Evolutionary conservation across 2,113 vertebrate species (phyloP).

Genomic region (Chrysochloris asiatica): DNA sequence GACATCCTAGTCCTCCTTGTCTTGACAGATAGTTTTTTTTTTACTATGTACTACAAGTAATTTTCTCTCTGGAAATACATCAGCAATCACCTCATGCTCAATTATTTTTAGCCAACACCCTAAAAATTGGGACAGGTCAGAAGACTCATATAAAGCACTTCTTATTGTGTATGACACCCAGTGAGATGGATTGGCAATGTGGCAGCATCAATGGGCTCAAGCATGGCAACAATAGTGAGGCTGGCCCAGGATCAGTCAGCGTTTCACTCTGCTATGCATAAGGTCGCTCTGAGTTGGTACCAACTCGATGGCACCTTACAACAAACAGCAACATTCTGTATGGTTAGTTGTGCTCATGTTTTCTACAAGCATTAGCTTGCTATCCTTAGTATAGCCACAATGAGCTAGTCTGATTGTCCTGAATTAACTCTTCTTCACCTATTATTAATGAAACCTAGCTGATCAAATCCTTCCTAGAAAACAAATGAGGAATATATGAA

Average conservation of each 20-base stretch:
- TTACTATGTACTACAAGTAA: neutral
- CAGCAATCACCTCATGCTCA: neutral
- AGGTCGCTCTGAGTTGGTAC: no score
- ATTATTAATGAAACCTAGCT: neutral
- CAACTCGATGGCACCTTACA: no score
- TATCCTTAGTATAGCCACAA: neutral
- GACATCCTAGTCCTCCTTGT: neutral
- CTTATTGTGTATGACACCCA: neutral
- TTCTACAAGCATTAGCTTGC: neutral
- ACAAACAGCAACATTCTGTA: no score
- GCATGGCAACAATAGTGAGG: no score
- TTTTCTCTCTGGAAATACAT: neutral
- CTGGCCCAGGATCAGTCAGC: no score
- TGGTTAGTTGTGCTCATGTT: neutral
- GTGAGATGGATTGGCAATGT: no score
- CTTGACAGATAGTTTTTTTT: conserved; percentile 4
- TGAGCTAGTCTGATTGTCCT: neutral
- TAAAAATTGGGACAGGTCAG: neutral
- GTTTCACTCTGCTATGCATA: no score
- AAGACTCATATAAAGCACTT: neutral
- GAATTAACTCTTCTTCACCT: conserved; percentile 6
- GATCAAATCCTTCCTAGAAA: neutral
- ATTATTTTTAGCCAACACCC: neutral
- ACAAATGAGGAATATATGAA: neutral
- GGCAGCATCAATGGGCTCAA: no score